Conservation (phyloP, 2,888 invertebrate genomes). For the Adelognathus sp. region DNA sequence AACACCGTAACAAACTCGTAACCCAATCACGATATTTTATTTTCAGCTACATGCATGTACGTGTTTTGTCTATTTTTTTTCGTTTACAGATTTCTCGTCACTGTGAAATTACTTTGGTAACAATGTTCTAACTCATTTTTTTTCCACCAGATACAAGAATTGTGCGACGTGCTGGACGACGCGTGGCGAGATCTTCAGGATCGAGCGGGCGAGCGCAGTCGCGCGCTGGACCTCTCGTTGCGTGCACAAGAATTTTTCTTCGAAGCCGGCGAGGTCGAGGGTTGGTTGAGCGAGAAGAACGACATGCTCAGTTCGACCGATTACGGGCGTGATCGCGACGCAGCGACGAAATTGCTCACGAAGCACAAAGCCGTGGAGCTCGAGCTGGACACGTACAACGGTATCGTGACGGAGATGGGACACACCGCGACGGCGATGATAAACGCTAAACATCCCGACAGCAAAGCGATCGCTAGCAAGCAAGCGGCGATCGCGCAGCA, state of each 20-base stretch:
- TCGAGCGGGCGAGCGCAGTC: slow-evolving; percentile 87
- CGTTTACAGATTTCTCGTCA: background rate
- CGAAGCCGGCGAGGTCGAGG: slow-evolving; percentile 95
- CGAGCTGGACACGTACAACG: slow-evolving; percentile 95
- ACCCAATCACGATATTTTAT: slow-evolving; percentile 20
- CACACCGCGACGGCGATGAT: slow-evolving; percentile 92
- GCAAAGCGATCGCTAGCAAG: slow-evolving; percentile 89
- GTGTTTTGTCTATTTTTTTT: background rate
- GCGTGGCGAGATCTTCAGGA: slow-evolving; percentile 89
- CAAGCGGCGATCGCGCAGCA: slow-evolving; percentile 90
- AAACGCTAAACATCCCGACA: slow-evolving; percentile 90
- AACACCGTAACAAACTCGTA: background rate
- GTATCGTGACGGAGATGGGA: slow-evolving; percentile 96
- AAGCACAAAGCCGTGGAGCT: slow-evolving; percentile 97
- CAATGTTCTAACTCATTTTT: background rate
- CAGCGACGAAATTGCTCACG: slow-evolving; percentile 95
- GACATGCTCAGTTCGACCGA: slow-evolving; percentile 92
- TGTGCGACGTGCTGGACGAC: slow-evolving; percentile 87
- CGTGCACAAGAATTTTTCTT: slow-evolving; percentile 96
- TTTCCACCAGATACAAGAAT: slow-evolving; percentile 86
- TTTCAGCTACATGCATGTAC: slow-evolving; percentile 46
- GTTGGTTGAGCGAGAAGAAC: slow-evolving; percentile 94
- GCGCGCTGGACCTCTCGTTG: slow-evolving; percentile 91
- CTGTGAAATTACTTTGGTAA: background rate
- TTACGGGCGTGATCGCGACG: slow-evolving; percentile 94